Evolutionary conservation across 2,888 invertebrate genomes (phyloP).

Genomic region (Agrochola lota): DNA sequence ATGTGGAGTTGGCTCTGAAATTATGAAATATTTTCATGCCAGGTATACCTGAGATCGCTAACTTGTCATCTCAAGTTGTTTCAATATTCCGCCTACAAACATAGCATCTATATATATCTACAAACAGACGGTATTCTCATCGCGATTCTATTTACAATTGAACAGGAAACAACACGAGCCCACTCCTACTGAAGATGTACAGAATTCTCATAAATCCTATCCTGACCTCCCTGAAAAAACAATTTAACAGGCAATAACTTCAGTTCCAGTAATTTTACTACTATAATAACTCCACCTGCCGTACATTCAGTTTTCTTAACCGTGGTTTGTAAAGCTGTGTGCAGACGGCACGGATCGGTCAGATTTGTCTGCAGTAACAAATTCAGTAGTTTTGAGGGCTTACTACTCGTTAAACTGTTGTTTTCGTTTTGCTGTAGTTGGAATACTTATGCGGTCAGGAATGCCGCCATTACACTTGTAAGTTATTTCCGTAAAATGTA

Average conservation of each 20-base stretch:
- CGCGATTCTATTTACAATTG: conserved; percentile 15
- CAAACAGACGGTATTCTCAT: background rate
- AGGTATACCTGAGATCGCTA: too few species aligned
- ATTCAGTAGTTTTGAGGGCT: conserved; percentile 12
- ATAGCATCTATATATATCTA: background rate
- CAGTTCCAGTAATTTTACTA: conserved; percentile 30
- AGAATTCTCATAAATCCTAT: conserved; percentile 17
- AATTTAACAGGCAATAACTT: conserved; percentile 30
- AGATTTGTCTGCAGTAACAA: background rate
- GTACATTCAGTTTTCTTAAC: background rate
- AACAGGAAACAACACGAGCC: background rate
- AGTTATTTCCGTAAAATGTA: too few species aligned
- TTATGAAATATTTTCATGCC: background rate
- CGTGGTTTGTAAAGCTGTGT: conserved; percentile 12
- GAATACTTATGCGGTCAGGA: background rate
- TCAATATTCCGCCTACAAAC: background rate
- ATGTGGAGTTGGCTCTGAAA: background rate
- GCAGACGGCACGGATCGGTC: background rate
- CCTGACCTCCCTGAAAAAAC: conserved; percentile 20
- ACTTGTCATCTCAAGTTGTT: background rate
- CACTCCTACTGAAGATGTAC: background rate
- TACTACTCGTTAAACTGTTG: background rate
- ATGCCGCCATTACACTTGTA: background rate
- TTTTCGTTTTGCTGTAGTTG: background rate
- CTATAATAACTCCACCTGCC: conserved; percentile 18